phyloP scores from a whole-genome alignment of 2,888 invertebrate species.

The Eledone cirrhosa region DNA sequence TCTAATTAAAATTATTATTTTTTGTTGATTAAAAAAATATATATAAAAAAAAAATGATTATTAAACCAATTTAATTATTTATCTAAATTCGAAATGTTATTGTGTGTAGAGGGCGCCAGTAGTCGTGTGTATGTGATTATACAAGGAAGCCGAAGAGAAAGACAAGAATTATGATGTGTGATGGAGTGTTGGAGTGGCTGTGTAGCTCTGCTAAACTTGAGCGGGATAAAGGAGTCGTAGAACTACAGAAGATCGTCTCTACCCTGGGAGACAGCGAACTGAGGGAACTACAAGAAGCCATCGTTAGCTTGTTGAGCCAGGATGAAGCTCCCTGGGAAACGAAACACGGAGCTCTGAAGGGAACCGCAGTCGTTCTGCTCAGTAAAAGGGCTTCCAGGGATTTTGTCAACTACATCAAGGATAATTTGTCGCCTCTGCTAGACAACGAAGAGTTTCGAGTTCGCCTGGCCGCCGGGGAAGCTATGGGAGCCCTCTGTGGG shows the following conservation, averaged over 20 bases:
- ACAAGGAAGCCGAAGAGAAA: no score
- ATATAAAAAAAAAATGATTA: no score
- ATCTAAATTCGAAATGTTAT: no score
- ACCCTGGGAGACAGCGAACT: slow-evolving; percentile 41
- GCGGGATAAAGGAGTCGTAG: slow-evolving; percentile 60
- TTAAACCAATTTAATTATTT: no score
- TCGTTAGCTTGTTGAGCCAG: slow-evolving; percentile 48
- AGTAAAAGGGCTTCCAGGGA: slow-evolving; percentile 47
- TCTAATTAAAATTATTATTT: no score
- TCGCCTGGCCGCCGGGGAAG: slow-evolving; percentile 68
- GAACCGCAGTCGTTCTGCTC: slow-evolving; percentile 61
- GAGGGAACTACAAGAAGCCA: slow-evolving; percentile 44
- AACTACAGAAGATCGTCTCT: slow-evolving; percentile 43
- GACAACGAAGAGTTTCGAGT: slow-evolving; percentile 68
- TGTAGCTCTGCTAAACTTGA: slow-evolving; percentile 64
- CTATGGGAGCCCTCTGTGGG: slow-evolving; percentile 67
- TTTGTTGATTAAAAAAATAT: no score
- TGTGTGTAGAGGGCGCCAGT: no score
- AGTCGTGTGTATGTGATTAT: no score
- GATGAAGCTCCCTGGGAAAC: slow-evolving; percentile 65
- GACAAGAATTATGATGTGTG: no score
- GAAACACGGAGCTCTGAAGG: slow-evolving; percentile 67
- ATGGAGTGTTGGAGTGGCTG: slow-evolving; percentile 36
- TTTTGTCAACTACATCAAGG: slow-evolving; percentile 55
- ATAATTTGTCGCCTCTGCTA: slow-evolving; percentile 57